phyloP scores from a whole-genome alignment of 1,140 invertebrate genomes.

The Tyrophagus putrescentiae region DNA sequence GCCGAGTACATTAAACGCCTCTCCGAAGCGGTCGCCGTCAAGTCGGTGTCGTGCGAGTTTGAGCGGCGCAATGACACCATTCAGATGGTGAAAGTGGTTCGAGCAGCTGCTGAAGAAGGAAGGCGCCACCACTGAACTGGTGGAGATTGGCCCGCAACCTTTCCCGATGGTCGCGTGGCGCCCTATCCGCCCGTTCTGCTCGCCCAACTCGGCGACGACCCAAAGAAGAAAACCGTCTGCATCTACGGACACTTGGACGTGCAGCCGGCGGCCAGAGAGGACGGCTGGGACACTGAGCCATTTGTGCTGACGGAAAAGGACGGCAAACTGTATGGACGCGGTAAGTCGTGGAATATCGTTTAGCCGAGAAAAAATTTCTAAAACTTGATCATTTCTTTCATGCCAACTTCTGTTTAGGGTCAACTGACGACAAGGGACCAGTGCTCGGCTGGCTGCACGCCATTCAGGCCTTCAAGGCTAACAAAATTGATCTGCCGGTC shows the following conservation, averaged over 20 bases:
- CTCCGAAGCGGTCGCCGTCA: constrained; percentile 74
- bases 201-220: constrained; percentile 65
- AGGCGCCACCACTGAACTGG: constrained; percentile 56
- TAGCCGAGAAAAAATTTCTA: no score
- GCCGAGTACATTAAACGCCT: constrained; percentile 59
- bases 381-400: no score
- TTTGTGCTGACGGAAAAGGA: constrained; percentile 74
- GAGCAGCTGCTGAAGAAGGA: constrained; percentile 50
- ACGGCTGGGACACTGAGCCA: constrained; percentile 91
- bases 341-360: no score
- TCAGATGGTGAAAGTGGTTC: constrained; percentile 59
- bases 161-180: constrained; percentile 54
- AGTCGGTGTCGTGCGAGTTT: constrained; percentile 85
- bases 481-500: constrained; percentile 56
- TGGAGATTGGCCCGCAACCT: constrained; percentile 57
- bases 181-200: constrained; percentile 73
- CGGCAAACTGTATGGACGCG: constrained; percentile 77
- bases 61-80: constrained; percentile 54
- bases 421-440: constrained; percentile 77
- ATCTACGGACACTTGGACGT: constrained; percentile 97
- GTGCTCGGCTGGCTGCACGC: constrained; percentile 82
- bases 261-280: constrained; percentile 73
- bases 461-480: constrained; percentile 67
- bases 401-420: no score
- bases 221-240: constrained; percentile 62